phyloP scores from a whole-genome alignment of 1,140 invertebrate species.

The Drosophila asahinai region DNA sequence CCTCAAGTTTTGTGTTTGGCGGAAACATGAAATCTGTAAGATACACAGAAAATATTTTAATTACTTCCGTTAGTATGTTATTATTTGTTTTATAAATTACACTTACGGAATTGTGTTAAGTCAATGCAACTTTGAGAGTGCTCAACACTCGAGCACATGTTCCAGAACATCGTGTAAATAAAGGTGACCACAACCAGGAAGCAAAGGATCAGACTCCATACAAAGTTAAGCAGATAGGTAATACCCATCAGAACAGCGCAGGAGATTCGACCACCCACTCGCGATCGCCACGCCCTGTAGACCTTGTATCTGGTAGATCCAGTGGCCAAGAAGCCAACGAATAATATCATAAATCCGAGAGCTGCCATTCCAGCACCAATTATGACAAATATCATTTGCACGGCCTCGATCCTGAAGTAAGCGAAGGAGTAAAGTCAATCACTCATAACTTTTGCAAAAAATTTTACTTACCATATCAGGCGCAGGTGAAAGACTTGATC shows the following conservation, averaged over 20 bases:
- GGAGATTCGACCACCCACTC: conserved; percentile 96
- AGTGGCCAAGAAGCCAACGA: conserved; percentile 97
- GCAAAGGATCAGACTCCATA: conserved; percentile 93
- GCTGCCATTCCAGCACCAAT: conserved; percentile 97
- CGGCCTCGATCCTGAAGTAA: conserved; percentile 90
- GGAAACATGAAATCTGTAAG: conserved; percentile 94
- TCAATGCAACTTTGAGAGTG: conserved; percentile 91
- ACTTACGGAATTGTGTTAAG: conserved; percentile 94
- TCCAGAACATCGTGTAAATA: conserved; percentile 94
- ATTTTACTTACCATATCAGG: conserved; percentile 89
- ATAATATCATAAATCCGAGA: conserved; percentile 96
- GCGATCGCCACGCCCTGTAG: conserved; percentile 95
- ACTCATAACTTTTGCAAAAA: not conserved
- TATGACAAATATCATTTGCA: conserved; percentile 96
- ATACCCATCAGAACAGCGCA: conserved; percentile 97
- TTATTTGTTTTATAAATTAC: not conserved
- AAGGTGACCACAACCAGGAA: conserved; percentile 93
- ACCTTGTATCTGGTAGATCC: conserved; percentile 97
- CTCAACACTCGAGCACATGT: conserved; percentile 90
- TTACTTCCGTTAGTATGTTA: not conserved
- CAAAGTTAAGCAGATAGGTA: conserved; percentile 94
- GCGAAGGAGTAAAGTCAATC: conserved; percentile 3
- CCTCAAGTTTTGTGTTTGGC: conserved; percentile 89
- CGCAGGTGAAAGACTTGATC: conserved; percentile 94
- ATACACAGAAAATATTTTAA: conserved; percentile 32